phyloP scores from a whole-genome alignment of 2,113 vertebrate species.

The Takifugu bimaculatus region DNA sequence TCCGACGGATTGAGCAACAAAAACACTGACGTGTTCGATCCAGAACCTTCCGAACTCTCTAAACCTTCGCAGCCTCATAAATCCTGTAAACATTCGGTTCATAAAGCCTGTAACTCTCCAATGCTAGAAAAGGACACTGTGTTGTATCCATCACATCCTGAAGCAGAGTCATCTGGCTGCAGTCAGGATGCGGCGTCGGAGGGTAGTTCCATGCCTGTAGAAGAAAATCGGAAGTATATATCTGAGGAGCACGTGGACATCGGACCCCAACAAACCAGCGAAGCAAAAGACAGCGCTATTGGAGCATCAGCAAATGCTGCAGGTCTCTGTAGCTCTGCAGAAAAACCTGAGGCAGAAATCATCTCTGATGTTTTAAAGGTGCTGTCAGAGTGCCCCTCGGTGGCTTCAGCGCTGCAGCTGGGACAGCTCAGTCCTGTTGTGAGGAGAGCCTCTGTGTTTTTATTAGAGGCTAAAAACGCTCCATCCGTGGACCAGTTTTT shows the following conservation, averaged over 20 bases:
- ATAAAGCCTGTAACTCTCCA: slow-evolving; percentile 9
- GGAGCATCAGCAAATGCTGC: slow-evolving; percentile 28
- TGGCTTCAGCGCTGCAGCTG: slow-evolving; percentile 35
- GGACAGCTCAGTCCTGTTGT: slow-evolving; percentile 48
- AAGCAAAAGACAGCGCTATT: slow-evolving; percentile 44
- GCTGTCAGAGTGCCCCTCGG: slow-evolving; percentile 34
- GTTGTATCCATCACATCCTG: background rate
- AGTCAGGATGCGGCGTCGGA: background rate
- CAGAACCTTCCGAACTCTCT: background rate
- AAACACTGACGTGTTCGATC: background rate
- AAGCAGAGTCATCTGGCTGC: background rate
- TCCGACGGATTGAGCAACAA: slow-evolving; percentile 16
- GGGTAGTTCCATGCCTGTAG: background rate
- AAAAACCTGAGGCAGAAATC: slow-evolving; percentile 11
- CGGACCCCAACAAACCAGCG: background rate
- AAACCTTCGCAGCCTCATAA: background rate
- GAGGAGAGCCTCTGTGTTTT: slow-evolving; percentile 33
- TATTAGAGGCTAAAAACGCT: slow-evolving; percentile 1
- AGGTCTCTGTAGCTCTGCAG: slow-evolving; percentile 4
- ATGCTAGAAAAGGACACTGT: slow-evolving; percentile 14
- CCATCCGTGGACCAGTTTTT: slow-evolving; percentile 1
- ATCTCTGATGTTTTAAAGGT: slow-evolving; percentile 35
- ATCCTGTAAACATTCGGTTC: background rate
- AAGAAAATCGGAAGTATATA: background rate
- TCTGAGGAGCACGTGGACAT: background rate